Conservation (phyloP, 2,113 vertebrate species). For the Diphyllodes magnificus region DNA sequence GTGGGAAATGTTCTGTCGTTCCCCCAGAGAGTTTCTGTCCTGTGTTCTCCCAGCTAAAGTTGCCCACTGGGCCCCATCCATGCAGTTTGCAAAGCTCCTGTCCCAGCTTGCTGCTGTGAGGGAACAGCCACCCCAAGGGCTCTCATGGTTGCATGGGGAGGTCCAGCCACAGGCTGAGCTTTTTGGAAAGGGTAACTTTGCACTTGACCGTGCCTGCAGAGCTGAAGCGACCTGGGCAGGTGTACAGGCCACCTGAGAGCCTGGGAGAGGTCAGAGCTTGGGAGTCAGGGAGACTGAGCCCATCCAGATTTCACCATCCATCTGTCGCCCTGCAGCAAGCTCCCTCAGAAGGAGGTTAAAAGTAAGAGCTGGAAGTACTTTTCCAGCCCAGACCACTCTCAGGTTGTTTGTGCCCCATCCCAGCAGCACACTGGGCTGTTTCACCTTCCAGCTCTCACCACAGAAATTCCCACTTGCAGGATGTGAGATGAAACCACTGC, state of each 20-base stretch:
- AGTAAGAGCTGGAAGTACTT: not conserved
- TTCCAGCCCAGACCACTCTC: not conserved
- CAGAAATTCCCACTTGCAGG: not conserved
- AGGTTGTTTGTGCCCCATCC: not conserved
- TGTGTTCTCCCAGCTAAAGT: not conserved
- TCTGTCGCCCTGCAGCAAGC: not conserved
- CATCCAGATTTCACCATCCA: not conserved
- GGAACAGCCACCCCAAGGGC: not conserved
- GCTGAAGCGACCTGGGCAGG: accelerated
- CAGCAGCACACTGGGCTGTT: not conserved
- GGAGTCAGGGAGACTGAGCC: not conserved
- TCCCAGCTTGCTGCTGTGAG: not conserved
- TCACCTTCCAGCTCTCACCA: not conserved
- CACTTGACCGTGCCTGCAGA: not conserved
- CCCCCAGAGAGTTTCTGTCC: not conserved
- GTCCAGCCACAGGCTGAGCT: not conserved
- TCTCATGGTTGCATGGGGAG: accelerated
- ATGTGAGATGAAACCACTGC: not conserved
- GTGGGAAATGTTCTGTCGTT: not conserved
- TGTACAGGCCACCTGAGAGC: not conserved
- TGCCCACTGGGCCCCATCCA: not conserved
- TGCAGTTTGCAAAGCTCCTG: not conserved
- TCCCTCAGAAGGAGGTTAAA: not conserved
- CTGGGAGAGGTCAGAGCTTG: not conserved
- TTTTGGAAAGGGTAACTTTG: not conserved